Evolutionary conservation across 2,797 vertebrate species (phyloP).

Genomic region (Liparis tanakae): DNA sequence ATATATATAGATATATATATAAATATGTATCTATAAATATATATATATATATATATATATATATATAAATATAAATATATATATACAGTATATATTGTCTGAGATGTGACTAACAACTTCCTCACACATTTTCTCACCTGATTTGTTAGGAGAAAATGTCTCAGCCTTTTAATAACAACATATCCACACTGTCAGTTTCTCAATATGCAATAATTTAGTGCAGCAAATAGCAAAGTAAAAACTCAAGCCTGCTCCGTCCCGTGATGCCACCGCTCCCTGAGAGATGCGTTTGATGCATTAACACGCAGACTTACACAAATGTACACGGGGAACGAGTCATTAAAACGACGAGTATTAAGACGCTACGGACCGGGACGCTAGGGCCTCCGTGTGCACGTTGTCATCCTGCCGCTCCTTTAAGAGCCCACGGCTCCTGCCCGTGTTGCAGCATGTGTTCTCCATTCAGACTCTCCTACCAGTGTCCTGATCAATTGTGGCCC

Average conservation of each 20-base stretch:
- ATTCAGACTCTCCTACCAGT: neutral
- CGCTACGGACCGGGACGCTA: conserved; percentile 74
- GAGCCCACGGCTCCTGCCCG: conserved; percentile 50
- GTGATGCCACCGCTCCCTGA: neutral
- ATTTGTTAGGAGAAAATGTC: conserved; percentile 4
- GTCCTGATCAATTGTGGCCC: conserved; percentile 53
- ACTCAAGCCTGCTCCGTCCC: neutral
- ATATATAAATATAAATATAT: neutral
- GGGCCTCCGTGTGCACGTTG: conserved; percentile 62
- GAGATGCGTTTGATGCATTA: conserved; percentile 8
- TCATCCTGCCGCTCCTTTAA: conserved; percentile 45
- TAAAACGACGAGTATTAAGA: neutral
- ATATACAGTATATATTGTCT: neutral
- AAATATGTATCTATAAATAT: neutral
- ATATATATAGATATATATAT: too few relatives aligned
- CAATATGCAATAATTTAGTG: neutral
- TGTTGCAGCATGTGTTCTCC: conserved; percentile 37
- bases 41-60: too few relatives aligned
- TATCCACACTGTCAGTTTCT: neutral
- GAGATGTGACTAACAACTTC: neutral
- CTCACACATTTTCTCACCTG: neutral
- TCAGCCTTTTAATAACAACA: neutral
- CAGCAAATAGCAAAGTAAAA: neutral
- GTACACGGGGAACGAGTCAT: conserved; percentile 2
- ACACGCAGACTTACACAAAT: neutral